Percentiles rank a stretch among this genome's conserved stretches.
phyloP scores from a whole-genome alignment of 2,797 vertebrate species.

The Allobates femoralis region DNA sequence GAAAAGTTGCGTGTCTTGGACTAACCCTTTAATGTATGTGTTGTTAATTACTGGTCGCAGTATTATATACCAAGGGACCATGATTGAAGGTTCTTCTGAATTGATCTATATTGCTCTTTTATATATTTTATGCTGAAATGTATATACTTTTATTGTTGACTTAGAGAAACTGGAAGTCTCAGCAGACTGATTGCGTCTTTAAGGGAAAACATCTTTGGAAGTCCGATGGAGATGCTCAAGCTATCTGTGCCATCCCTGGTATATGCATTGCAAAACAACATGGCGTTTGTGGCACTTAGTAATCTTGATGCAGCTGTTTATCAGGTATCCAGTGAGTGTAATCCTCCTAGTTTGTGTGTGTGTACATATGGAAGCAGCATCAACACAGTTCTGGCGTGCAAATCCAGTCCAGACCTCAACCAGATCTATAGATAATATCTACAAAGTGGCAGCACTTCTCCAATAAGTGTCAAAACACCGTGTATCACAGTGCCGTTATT shows the following conservation, averaged over 20 bases:
- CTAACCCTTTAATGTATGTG: too few species aligned
- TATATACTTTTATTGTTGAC: conserved; percentile 64
- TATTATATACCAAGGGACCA: too few species aligned
- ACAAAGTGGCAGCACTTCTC: too few species aligned
- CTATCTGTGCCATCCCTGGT: conserved; percentile 92
- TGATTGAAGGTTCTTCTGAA: too few species aligned
- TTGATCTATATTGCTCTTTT: not conserved
- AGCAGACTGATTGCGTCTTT: conserved; percentile 79
- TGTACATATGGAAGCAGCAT: not conserved
- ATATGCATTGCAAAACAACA: conserved; percentile 96
- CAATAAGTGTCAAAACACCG: too few species aligned
- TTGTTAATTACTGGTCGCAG: too few species aligned
- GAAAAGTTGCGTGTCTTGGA: too few species aligned
- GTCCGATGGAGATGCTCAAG: conserved; percentile 89
- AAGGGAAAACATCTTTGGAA: conserved; percentile 84
- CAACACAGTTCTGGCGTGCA: too few species aligned
- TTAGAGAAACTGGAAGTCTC: conserved; percentile 87
- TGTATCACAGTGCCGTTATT: too few species aligned
- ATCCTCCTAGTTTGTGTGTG: not conserved
- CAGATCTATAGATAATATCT: too few species aligned
- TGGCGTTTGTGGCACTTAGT: conserved; percentile 95
- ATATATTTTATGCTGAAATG: too few species aligned
- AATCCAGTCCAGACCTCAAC: too few species aligned
- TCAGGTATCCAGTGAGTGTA: conserved; percentile 79
- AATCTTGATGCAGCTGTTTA: conserved; percentile 97